Conservation (phyloP, 2,888 invertebrate species). For the Julus scanicus region DNA sequence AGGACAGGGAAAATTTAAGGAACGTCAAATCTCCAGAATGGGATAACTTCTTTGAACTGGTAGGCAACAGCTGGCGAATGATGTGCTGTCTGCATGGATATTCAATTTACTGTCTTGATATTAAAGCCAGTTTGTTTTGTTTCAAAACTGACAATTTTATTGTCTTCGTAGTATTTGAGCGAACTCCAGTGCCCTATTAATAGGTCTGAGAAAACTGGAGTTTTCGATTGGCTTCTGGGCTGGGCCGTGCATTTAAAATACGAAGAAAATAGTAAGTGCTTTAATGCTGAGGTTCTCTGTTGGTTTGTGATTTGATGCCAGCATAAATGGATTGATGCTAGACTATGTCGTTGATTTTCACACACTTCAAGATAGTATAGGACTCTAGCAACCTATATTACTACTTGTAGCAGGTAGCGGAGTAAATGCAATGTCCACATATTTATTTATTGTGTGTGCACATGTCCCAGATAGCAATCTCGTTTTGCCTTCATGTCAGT, state of each 20-base stretch:
- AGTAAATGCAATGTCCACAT: too few species aligned
- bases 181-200: constrained; percentile 75
- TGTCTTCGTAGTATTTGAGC: constrained; percentile 39
- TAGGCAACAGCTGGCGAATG: background rate
- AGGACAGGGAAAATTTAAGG: constrained; percentile 80
- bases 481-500: too few species aligned
- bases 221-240: constrained; percentile 86
- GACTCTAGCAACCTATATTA: too few species aligned
- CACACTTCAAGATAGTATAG: too few species aligned
- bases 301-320: background rate
- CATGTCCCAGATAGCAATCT: too few species aligned
- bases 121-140: background rate
- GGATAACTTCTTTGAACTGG: constrained; percentile 74
- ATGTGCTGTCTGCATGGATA: too few species aligned
- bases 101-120: background rate
- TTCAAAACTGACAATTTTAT: background rate
- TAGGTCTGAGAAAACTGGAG: constrained; percentile 72
- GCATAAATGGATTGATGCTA: too few species aligned
- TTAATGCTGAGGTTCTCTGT: background rate
- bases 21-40: constrained; percentile 76
- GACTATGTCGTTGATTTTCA: too few species aligned
- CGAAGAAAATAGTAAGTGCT: constrained; percentile 57
- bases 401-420: too few species aligned
- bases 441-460: too few species aligned
- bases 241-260: constrained; percentile 73